Evolutionary conservation across 1,140 invertebrate species (phyloP).

Genomic region (Sitodiplosis mosellana): DNA sequence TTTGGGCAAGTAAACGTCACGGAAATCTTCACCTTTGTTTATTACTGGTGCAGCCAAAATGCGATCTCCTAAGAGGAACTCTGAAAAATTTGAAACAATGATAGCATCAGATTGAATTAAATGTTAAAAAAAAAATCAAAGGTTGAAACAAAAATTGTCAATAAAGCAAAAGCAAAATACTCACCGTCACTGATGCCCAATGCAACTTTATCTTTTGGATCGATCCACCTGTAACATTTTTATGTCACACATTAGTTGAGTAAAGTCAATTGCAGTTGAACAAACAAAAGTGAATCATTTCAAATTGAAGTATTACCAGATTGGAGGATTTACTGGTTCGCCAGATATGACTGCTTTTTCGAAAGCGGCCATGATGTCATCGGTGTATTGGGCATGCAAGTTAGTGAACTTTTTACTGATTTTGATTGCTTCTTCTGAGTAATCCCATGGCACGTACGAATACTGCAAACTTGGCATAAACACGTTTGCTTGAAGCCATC

Average conservation of each 20-base stretch:
- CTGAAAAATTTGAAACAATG: too few species aligned
- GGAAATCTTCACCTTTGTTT: constrained; percentile 34
- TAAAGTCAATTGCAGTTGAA: too few species aligned
- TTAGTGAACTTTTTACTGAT: constrained; percentile 44
- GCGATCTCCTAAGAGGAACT: constrained; percentile 65
- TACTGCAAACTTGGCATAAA: constrained; percentile 81
- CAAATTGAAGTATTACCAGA: neutral
- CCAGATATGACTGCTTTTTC: constrained; percentile 38
- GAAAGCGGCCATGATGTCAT: constrained; percentile 40
- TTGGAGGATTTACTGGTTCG: constrained; percentile 60
- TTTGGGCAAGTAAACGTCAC: constrained; percentile 59
- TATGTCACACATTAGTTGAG: too few species aligned
- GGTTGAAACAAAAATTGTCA: neutral
- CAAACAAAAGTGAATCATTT: neutral
- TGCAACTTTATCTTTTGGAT: constrained; percentile 44
- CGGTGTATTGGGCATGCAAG: constrained; percentile 46
- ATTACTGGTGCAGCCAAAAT: constrained; percentile 75
- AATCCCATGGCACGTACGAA: constrained; percentile 76
- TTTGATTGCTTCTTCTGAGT: constrained; percentile 45
- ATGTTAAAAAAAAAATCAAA: too few species aligned
- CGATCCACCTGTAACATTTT: constrained; percentile 91
- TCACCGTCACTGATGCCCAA: constrained; percentile 45
- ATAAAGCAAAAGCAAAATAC: constrained; percentile 4
- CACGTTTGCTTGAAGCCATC: constrained; percentile 74
- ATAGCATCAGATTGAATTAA: too few species aligned